A percentile compares a stretch with the other conserved stretches of the same genome.
Evolutionary conservation across 1,140 invertebrate species (phyloP).

Genomic region (Drosophila tropicalis): DNA sequence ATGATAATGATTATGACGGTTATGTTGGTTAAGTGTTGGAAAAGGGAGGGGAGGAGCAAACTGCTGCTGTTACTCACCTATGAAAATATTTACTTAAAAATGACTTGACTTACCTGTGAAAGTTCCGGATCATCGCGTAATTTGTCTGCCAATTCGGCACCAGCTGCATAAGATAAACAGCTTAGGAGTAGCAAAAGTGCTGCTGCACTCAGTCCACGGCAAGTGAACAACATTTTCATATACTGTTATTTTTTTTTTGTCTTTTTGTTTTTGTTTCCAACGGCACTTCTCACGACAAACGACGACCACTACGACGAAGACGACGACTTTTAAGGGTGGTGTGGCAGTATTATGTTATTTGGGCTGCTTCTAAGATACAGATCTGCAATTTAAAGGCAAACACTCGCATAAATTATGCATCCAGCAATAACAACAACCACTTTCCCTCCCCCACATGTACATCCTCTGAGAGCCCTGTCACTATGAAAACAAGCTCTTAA

Average conservation of each 20-base stretch:
- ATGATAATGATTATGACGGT: neutral
- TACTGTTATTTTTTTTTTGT: neutral
- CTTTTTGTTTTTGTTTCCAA: conserved; percentile 15
- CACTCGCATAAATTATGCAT: conserved; percentile 38
- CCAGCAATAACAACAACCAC: conserved; percentile 12
- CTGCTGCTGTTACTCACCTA: conserved; percentile 45
- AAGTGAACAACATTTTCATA: conserved; percentile 49
- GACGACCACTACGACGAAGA: conserved; percentile 9
- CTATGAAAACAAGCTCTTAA: conserved; percentile 9
- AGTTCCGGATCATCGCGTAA: conserved; percentile 83
- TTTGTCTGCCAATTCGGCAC: conserved; percentile 76
- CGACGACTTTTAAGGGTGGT: conserved; percentile 42
- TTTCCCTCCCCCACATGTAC: neutral
- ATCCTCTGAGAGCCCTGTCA: neutral
- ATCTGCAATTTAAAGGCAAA: conserved; percentile 69
- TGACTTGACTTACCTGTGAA: conserved; percentile 82
- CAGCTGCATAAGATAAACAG: conserved; percentile 51
- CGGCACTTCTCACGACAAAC: conserved; percentile 35
- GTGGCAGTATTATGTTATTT: conserved; percentile 66
- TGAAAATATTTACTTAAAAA: conserved; percentile 34
- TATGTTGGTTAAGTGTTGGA: conserved; percentile 2
- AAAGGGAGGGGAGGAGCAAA: conserved; percentile 19
- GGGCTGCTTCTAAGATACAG: conserved; percentile 45
- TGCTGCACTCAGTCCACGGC: conserved; percentile 37
- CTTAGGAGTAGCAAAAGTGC: conserved; percentile 54